A percentile compares a stretch with the other conserved stretches of the same genome.
These are phyloP conservation scores for Kryphioiulus occultus DNA, from an alignment of 2,888 invertebrate species.

Conservation along the genomic window DNA sequence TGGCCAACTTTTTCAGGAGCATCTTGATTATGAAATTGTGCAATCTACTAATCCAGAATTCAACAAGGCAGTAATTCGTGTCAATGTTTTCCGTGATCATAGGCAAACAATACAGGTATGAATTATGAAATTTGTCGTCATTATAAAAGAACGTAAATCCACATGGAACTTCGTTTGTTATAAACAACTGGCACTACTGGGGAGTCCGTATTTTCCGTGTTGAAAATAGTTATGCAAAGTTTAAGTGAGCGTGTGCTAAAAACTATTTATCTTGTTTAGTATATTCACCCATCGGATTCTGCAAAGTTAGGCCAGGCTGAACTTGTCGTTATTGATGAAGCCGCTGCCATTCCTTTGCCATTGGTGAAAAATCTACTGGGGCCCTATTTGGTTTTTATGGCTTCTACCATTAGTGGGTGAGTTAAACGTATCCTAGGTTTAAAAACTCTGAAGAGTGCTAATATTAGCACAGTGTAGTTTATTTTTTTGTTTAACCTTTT, in stretches of 20 bases:
- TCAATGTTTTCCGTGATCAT: conserved; percentile 89
- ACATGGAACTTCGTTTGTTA: too few species aligned
- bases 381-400: conserved; percentile 91
- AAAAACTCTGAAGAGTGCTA: neutral
- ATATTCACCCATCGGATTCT: conserved; percentile 92
- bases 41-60: conserved; percentile 96
- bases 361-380: conserved; percentile 88
- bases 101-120: conserved; percentile 89
- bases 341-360: conserved; percentile 96
- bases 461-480: too few species aligned
- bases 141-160: too few species aligned
- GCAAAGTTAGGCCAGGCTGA: conserved; percentile 91
- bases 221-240: too few species aligned
- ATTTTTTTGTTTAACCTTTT: too few species aligned
- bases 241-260: too few species aligned
- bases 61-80: conserved; percentile 92
- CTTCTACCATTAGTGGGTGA: conserved; percentile 94
- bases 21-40: conserved; percentile 91
- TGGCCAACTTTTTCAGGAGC: conserved; percentile 73
- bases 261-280: conserved; percentile 67
- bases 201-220: too few species aligned
- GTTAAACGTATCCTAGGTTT: conserved; percentile 53
- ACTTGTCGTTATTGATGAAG: conserved; percentile 95
- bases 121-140: too few species aligned
- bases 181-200: too few species aligned